These are phyloP conservation scores for Anguilla pacifica DNA, from an alignment of 2,797 vertebrate species.

Conservation along the genomic window DNA sequence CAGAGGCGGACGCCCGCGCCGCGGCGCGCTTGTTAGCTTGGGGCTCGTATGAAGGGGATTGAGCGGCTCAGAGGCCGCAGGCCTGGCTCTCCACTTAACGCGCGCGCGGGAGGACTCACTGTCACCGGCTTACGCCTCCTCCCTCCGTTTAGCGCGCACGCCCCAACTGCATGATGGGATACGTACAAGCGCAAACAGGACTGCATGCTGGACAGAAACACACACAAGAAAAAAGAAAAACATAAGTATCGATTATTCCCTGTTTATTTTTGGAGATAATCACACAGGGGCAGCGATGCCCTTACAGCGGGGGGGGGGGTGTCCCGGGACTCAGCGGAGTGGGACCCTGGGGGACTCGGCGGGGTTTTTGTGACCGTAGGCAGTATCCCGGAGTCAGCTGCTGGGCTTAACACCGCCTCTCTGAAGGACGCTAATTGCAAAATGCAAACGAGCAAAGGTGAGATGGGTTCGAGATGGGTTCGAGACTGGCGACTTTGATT, in stretches of 20 bases:
- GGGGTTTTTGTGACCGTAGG: not conserved
- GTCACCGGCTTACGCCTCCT: not conserved
- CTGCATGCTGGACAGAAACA: too few relatives aligned
- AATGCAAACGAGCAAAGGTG: constrained; percentile 22
- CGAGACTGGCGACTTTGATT: not conserved
- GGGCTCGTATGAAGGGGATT: not conserved
- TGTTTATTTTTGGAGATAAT: constrained; percentile 24
- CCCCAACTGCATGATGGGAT: not conserved
- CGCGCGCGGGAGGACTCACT: not conserved
- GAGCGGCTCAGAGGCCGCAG: not conserved
- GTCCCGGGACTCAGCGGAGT: not conserved
- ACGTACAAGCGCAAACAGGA: too few relatives aligned
- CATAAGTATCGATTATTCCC: not conserved
- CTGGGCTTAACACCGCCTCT: not conserved
- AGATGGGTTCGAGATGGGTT: not conserved
- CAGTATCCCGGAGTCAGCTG: not conserved
- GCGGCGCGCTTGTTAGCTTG: not conserved
- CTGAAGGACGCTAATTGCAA: constrained; percentile 14
- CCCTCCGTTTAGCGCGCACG: not conserved
- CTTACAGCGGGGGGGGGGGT: not conserved
- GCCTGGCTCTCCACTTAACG: not conserved
- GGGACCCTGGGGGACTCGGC: not conserved
- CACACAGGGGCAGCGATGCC: not conserved
- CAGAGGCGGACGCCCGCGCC: not conserved
- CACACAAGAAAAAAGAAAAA: not conserved